phyloP scores from a whole-genome alignment of 2,113 vertebrate genomes.

The Scomber scombrus region DNA sequence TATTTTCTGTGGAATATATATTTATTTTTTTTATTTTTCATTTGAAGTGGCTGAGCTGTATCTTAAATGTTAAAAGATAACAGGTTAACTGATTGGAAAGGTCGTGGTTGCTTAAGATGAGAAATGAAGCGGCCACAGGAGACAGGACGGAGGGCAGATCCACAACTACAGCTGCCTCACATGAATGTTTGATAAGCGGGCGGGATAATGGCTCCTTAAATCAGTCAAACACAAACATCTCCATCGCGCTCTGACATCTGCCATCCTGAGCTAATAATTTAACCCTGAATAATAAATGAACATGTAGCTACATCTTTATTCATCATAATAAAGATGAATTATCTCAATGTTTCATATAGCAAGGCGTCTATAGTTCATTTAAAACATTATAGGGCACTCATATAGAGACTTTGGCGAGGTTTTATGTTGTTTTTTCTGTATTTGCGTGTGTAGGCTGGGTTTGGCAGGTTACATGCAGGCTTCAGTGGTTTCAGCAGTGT shows the following conservation, averaged over 20 bases:
- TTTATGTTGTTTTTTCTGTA: not conserved
- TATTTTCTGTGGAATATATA: not conserved
- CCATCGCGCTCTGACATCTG: conserved; percentile 96
- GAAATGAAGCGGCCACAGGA: conserved; percentile 62
- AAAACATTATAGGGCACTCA: not conserved
- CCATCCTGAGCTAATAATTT: conserved; percentile 90
- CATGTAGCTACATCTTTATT: not conserved
- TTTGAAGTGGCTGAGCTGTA: not conserved
- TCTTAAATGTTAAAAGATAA: conserved; percentile 45
- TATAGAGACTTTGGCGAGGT: not conserved
- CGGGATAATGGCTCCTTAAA: conserved; percentile 91
- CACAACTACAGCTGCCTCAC: conserved; percentile 92
- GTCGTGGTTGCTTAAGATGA: conserved; percentile 49
- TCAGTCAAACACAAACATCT: conserved; percentile 95
- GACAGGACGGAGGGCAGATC: conserved; percentile 78
- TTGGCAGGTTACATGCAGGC: conserved; percentile 37
- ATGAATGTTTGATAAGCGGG: conserved; percentile 95
- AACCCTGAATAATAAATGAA: conserved; percentile 89
- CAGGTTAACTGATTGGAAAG: conserved; percentile 63
- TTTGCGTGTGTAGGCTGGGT: conserved; percentile 14
- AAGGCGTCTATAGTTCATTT: not conserved
- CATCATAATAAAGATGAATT: conserved; percentile 25
- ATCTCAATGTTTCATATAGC: not conserved
- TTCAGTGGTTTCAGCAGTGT: conserved; percentile 39
- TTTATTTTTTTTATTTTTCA: not conserved